A percentile compares a stretch with the other conserved stretches of the same genome.
phyloP scores from a whole-genome alignment of 2,113 vertebrate species.

The Gobius niger region DNA sequence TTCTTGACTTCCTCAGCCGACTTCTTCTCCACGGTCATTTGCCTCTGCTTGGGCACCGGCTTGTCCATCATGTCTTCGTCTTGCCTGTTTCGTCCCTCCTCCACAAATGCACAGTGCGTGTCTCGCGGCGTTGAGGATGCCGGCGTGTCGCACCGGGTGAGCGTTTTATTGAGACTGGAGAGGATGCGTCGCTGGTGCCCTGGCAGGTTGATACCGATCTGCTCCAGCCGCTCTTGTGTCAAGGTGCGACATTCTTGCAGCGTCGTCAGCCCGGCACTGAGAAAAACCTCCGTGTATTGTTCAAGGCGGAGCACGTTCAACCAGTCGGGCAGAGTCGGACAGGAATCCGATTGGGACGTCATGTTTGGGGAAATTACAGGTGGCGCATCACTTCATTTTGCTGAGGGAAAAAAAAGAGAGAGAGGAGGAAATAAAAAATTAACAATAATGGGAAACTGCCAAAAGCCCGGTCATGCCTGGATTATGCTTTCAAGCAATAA shows the following conservation, averaged over 20 bases:
- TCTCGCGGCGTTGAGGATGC: background rate
- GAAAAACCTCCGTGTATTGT: conserved; percentile 82
- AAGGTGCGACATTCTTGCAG: conserved; percentile 79
- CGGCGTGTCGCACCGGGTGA: conserved; percentile 1
- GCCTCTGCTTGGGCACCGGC: conserved; percentile 77
- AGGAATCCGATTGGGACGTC: conserved; percentile 69
- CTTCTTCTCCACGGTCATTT: conserved; percentile 18
- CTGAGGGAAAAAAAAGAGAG: conserved; percentile 6
- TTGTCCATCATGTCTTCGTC: conserved; percentile 40
- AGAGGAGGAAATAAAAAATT: background rate
- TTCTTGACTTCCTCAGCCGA: conserved; percentile 33
- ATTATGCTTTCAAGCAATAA: background rate
- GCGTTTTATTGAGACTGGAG: conserved; percentile 80
- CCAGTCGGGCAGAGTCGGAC: conserved; percentile 76
- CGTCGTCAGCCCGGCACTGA: conserved; percentile 62
- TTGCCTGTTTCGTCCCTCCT: conserved; percentile 43
- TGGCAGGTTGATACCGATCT: conserved; percentile 81
- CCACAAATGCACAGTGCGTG: background rate
- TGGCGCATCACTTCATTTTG: conserved; percentile 37
- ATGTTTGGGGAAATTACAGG: conserved; percentile 7
- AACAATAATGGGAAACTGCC: background rate
- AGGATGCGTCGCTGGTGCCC: conserved; percentile 90
- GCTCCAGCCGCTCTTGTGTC: conserved; percentile 71
- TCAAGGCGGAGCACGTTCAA: conserved; percentile 84
- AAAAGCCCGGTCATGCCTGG: background rate